Evolutionary conservation across 2,797 vertebrate genomes (phyloP).

Genomic region (Lateolabrax maculatus): DNA sequence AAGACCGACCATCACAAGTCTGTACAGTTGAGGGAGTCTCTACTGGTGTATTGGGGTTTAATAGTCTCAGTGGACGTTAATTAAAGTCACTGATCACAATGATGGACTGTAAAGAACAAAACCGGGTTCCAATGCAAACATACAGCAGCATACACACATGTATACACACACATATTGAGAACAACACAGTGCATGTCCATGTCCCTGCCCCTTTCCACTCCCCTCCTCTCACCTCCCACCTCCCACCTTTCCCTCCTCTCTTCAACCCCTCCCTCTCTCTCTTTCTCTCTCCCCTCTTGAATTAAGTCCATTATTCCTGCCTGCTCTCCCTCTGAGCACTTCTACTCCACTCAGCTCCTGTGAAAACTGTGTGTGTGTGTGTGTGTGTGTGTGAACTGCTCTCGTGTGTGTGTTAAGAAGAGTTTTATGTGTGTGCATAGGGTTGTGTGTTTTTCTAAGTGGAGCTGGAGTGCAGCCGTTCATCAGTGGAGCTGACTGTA

Average conservation of each 20-base stretch:
- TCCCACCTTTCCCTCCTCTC: constrained; percentile 73
- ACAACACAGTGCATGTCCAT: constrained; percentile 40
- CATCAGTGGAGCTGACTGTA: constrained; percentile 71
- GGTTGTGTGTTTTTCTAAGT: constrained; percentile 82
- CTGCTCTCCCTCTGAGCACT: constrained; percentile 78
- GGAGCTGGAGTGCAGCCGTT: constrained; percentile 78
- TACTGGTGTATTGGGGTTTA: neutral
- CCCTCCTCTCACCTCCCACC: constrained; percentile 67
- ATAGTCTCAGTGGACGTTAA: neutral
- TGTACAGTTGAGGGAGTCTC: neutral
- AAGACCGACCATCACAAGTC: neutral
- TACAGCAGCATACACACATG: constrained; percentile 35
- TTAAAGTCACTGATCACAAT: constrained; percentile 23
- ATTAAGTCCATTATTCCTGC: constrained; percentile 85
- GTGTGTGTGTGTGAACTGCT: constrained; percentile 62
- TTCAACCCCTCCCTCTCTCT: constrained; percentile 58
- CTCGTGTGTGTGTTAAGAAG: constrained; percentile 71
- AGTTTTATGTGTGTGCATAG: constrained; percentile 73
- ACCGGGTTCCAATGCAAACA: neutral
- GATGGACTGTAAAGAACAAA: constrained; percentile 11
- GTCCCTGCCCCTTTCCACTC: constrained; percentile 69
- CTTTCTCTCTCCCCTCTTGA: constrained; percentile 71
- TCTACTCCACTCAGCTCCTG: constrained; percentile 69
- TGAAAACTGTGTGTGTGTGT: constrained; percentile 58
- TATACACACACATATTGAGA: constrained; percentile 12